Percentiles rank a stretch among this genome's conserved stretches.
These are phyloP conservation scores for Chelon labrosus DNA, from an alignment of 2,797 vertebrate species.

Conservation along the genomic window DNA sequence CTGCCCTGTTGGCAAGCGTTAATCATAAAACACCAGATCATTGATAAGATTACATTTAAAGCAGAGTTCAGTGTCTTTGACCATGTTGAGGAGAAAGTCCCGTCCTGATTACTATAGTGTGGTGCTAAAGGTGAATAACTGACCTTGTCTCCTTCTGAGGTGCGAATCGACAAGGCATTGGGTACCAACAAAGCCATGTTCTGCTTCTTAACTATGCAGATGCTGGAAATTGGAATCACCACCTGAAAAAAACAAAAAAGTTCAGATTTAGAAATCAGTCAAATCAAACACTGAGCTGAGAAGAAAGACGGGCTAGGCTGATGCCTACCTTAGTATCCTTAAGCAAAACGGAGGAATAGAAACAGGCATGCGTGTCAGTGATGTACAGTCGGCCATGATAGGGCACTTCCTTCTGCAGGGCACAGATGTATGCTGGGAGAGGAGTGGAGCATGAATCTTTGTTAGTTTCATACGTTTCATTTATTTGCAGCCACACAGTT, in stretches of 20 bases:
- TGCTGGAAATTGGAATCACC: constrained; percentile 82
- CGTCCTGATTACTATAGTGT: too few relatives aligned
- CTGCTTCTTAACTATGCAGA: constrained; percentile 89
- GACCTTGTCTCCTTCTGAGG: constrained; percentile 88
- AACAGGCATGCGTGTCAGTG: constrained; percentile 85
- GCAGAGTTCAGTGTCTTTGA: background rate
- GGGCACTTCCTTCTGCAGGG: constrained; percentile 90
- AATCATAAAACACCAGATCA: constrained; percentile 4
- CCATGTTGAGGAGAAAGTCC: background rate
- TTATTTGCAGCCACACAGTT: background rate
- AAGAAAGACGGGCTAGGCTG: accelerated
- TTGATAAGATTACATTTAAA: constrained; percentile 5
- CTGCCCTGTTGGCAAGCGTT: background rate
- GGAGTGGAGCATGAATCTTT: background rate
- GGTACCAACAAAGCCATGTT: constrained; percentile 91
- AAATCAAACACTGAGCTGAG: background rate
- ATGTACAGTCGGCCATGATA: constrained; percentile 90
- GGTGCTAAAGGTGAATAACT: constrained; percentile 32
- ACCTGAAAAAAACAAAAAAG: constrained; percentile 70
- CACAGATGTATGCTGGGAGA: constrained; percentile 87
- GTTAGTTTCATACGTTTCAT: background rate
- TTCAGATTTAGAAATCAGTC: background rate
- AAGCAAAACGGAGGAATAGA: constrained; percentile 89
- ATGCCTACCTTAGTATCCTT: constrained; percentile 88
- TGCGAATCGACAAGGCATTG: constrained; percentile 90